phyloP scores from a whole-genome alignment of 2,888 invertebrate genomes.

The Xiphydria camelus region DNA sequence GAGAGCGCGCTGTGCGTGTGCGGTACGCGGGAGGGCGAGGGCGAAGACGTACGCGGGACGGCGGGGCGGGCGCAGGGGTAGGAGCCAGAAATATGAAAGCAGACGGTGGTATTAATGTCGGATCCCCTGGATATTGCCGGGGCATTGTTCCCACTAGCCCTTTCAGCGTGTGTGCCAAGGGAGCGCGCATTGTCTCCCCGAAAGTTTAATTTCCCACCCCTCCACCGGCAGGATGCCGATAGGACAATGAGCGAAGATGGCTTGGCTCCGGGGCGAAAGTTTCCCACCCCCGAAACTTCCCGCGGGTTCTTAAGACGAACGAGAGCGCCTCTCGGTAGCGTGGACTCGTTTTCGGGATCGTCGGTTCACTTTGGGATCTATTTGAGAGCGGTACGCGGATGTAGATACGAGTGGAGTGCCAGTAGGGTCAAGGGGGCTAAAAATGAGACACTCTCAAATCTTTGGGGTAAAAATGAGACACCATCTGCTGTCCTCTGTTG shows the following conservation, averaged over 20 bases:
- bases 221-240: slow-evolving; percentile 7
- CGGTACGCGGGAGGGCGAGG: background rate
- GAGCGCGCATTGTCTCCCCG: slow-evolving; percentile 12
- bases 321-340: no score
- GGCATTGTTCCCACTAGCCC: slow-evolving; percentile 12
- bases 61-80: background rate
- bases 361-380: no score
- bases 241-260: slow-evolving; percentile 9
- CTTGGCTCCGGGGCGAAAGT: slow-evolving; percentile 22
- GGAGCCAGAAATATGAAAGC: slow-evolving; percentile 1
- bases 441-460: no score
- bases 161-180: slow-evolving; percentile 7
- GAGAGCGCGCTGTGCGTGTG: background rate
- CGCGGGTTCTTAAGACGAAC: no score
- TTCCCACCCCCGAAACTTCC: slow-evolving; percentile 21
- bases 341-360: no score
- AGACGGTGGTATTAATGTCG: slow-evolving; percentile 1
- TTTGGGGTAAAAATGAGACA: no score
- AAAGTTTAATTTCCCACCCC: slow-evolving; percentile 17
- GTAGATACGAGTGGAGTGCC: no score
- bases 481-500: no score
- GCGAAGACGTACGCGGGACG: no score
- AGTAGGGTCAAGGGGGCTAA: no score
- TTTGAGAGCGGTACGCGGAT: no score
- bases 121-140: slow-evolving; percentile 9